These are phyloP conservation scores for Hozukius guyotensis DNA, from an alignment of 2,797 vertebrate species.

Conservation along the genomic window DNA sequence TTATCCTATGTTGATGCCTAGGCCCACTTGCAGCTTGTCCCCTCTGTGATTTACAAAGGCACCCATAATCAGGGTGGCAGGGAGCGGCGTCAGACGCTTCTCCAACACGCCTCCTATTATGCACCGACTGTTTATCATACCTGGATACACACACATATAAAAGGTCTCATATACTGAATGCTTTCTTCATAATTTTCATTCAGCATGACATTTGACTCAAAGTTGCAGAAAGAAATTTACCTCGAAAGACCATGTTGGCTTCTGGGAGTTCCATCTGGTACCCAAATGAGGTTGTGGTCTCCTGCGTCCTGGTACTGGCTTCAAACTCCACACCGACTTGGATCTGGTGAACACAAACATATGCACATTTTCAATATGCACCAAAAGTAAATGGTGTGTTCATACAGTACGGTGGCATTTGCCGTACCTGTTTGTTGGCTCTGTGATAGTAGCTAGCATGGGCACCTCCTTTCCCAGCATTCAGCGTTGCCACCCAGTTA, in stretches of 20 bases:
- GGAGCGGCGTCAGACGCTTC: conserved; percentile 91
- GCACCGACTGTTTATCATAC: conserved; percentile 94
- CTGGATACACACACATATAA: conserved; percentile 63
- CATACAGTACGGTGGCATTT: background rate
- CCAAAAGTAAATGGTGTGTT: background rate
- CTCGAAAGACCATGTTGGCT: conserved; percentile 93
- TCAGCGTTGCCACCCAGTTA: conserved; percentile 93
- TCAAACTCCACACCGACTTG: conserved; percentile 98
- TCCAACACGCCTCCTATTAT: conserved; percentile 94
- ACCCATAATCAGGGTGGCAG: conserved; percentile 93
- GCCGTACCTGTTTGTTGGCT: conserved; percentile 91
- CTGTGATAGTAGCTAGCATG: conserved; percentile 96
- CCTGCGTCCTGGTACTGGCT: conserved; percentile 94
- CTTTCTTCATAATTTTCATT: background rate
- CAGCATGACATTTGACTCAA: background rate
- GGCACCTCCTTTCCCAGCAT: conserved; percentile 93
- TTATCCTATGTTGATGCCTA: conserved; percentile 83
- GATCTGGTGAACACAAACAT: conserved; percentile 79
- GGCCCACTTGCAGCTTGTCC: conserved; percentile 90
- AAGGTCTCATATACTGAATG: background rate
- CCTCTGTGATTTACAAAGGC: conserved; percentile 95
- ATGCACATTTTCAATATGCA: background rate
- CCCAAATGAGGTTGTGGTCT: conserved; percentile 95
- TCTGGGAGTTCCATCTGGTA: conserved; percentile 93
- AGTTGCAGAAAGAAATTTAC: conserved; percentile 65